Evolutionary conservation across 2,888 invertebrate species (phyloP), one percentile per base, ranked within the genome.

Genomic region (Allacma fusca): DNA sequence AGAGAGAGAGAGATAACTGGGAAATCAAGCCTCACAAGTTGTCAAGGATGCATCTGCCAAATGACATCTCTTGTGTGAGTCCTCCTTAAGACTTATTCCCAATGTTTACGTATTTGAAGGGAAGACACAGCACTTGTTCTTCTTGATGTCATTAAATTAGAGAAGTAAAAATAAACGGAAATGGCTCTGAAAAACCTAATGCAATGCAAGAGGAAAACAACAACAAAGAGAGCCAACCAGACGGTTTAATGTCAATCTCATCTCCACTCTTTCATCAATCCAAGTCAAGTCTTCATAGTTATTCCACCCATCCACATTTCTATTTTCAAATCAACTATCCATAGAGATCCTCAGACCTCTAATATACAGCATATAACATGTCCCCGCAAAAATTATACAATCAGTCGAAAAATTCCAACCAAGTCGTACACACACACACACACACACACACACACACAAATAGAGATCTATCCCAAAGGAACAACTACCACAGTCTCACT

Each of bases 101-200:
- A 9, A 9, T 34, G 34, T 50, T 50, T 12, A 50, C 16, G 50
- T 50, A n/a, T 50, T 13, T 50, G 9, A 19, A 50, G 7, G 1
- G n/a, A 12, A 13, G 50, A n/a, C 1, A 12, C 50, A 50, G 16
- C 16, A 13, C 50, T 50, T 50, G 50, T 50, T 50, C n/a, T 62
- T 23, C 26, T 62, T 57, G 59, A 23, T 50, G 57, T n/a, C 28
- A 75, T 75, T 68, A 75, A 75, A 75, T 75, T 75, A 75, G 43
- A 72, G 28, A 23, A 67, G 68, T 67, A 75, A 44, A 74, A 64
- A 75, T 68, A 75, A 67, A 67, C 75, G 43, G 13, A 57, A 75
- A 75, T 75, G 43, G 65, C 44, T 75, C n/a, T n/a, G 75, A 67
- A 67, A 40, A 75, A 68, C 50, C 50, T 34, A 68, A 68, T 34